A percentile compares a stretch with the other conserved stretches of the same genome.
Conservation (phyloP, 2,113 vertebrate species). For the Strix uralensis region DNA sequence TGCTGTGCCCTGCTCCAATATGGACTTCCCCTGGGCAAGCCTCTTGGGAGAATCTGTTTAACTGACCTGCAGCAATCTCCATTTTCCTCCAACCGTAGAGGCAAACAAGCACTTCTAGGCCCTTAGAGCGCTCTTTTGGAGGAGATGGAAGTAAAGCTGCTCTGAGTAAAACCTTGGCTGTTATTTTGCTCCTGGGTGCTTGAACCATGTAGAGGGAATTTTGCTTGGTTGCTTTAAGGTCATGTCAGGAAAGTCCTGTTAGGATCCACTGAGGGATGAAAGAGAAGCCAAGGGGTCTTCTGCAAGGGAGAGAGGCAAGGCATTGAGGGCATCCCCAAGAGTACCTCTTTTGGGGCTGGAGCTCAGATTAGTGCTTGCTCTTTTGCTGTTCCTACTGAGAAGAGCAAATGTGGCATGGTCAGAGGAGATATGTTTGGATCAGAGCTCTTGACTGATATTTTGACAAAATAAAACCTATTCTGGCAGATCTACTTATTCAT, state of each 20-base stretch:
- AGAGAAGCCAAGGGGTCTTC: not conserved
- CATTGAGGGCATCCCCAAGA: not conserved
- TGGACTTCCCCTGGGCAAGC: not conserved
- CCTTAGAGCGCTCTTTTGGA: not conserved
- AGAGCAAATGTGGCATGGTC: not conserved
- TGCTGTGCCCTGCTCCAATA: not conserved
- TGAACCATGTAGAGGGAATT: not conserved
- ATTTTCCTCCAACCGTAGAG: not conserved
- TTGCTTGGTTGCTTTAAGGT: not conserved
- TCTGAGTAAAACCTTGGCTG: not conserved
- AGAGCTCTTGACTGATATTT: not conserved
- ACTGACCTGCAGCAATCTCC: not conserved
- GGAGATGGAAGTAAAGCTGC: not conserved
- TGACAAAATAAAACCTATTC: not conserved
- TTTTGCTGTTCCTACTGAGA: not conserved
- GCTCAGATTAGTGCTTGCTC: not conserved
- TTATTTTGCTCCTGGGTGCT: not conserved
- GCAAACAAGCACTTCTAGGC: not conserved
- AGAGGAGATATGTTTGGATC: not conserved
- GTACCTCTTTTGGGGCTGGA: not conserved
- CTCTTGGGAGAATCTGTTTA: conserved; percentile 18
- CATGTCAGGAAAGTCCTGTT: not conserved
- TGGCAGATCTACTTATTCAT: not conserved
- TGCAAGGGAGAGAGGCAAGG: not conserved
- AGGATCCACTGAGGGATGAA: not conserved